Percentiles rank a stretch among this genome's conserved stretches.
Conservation (phyloP, 2,797 vertebrate genomes). For the Gallinago solitaria region DNA sequence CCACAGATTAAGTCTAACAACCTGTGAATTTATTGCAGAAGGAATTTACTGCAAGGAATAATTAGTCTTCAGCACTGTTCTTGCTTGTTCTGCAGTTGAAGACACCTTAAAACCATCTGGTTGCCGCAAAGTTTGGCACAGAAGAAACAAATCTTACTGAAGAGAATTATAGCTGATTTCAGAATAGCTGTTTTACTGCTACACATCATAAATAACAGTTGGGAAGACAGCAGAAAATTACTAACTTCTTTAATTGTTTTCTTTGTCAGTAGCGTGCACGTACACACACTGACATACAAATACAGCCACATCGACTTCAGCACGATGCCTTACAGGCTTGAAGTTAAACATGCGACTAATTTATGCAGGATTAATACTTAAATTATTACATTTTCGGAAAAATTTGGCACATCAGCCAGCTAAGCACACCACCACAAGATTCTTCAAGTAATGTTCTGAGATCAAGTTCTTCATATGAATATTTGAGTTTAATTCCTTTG, state of each 20-base stretch:
- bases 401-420: neutral
- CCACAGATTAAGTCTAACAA: slow-evolving; percentile 56
- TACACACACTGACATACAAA: neutral
- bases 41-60: slow-evolving; percentile 73
- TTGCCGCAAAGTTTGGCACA: slow-evolving; percentile 21
- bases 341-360: neutral
- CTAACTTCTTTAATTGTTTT: slow-evolving; percentile 55
- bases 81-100: slow-evolving; percentile 64
- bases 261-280: neutral
- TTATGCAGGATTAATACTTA: neutral
- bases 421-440: neutral
- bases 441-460: neutral
- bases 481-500: neutral
- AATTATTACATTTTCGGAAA: neutral
- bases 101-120: slow-evolving; percentile 70
- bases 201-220: slow-evolving; percentile 62
- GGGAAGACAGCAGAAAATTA: slow-evolving; percentile 73
- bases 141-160: slow-evolving; percentile 33
- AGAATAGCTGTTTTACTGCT: slow-evolving; percentile 57
- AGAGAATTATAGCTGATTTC: slow-evolving; percentile 54
- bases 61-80: slow-evolving; percentile 66
- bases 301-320: neutral
- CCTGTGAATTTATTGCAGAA: slow-evolving; percentile 73
- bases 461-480: neutral
- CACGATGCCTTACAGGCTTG: neutral